These are phyloP conservation scores for Leptinotarsa texana DNA, from an alignment of 1,140 invertebrate genomes.

Conservation along the genomic window DNA sequence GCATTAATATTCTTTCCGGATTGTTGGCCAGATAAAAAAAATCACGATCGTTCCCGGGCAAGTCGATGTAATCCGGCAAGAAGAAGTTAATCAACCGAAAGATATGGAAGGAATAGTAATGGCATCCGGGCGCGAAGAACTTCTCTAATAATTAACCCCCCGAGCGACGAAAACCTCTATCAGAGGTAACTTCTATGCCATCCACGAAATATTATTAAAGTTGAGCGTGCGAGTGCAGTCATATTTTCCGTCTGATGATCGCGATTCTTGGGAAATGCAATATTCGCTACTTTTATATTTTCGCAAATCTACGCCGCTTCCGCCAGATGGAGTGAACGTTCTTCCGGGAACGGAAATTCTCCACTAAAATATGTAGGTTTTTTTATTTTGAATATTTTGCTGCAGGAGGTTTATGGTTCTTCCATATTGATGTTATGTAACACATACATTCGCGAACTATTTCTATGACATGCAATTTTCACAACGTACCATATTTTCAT, in stretches of 20 bases:
- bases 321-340: constrained; percentile 23
- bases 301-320: constrained; percentile 14
- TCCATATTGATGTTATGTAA: no score
- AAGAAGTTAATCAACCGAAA: constrained; percentile 3
- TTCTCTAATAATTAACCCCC: constrained; percentile 18
- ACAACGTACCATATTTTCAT: no score
- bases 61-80: neutral
- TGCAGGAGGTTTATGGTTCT: no score
- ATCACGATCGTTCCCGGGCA: neutral
- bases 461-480: no score
- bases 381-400: constrained; percentile 3
- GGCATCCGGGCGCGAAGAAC: neutral
- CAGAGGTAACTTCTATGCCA: constrained; percentile 22
- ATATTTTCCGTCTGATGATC: constrained; percentile 24
- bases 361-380: constrained; percentile 1
- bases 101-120: constrained; percentile 3
- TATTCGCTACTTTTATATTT: constrained; percentile 25
- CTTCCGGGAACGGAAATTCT: neutral
- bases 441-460: no score
- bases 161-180: constrained; percentile 13
- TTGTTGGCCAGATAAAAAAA: neutral
- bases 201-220: constrained; percentile 27
- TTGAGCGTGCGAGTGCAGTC: constrained; percentile 21
- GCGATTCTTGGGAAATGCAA: constrained; percentile 25
- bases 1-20: neutral